Percentiles rank a stretch among this genome's conserved stretches.
Evolutionary conservation across 1,140 invertebrate species (phyloP).

Genomic region (Nasonia giraulti): DNA sequence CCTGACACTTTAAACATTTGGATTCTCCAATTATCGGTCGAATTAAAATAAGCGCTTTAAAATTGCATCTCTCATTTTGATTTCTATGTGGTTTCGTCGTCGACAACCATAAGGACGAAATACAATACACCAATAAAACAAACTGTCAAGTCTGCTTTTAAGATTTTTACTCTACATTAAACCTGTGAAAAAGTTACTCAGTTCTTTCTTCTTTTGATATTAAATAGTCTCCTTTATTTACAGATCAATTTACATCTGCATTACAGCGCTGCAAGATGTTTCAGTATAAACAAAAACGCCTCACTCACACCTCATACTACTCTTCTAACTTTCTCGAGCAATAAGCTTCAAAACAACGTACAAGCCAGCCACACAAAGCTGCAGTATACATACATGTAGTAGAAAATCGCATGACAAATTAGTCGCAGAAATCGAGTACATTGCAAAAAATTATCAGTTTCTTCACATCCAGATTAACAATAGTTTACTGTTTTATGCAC

Average conservation of each 20-base stretch:
- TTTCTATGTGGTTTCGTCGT: conserved; percentile 9
- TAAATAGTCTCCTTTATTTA: conserved; percentile 71
- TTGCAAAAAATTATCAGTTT: too few species aligned
- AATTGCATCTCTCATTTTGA: conserved; percentile 15
- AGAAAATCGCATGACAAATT: not conserved
- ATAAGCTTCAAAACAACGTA: conserved; percentile 29
- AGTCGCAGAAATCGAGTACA: too few species aligned
- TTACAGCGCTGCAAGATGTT: too few species aligned
- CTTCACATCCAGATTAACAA: not conserved
- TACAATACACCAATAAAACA: conserved; percentile 23
- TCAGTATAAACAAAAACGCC: conserved; percentile 53
- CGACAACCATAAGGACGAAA: conserved; percentile 5
- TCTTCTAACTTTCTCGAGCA: conserved; percentile 47
- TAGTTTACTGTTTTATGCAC: too few species aligned
- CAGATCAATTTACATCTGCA: conserved; percentile 62
- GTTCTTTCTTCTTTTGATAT: conserved; percentile 57
- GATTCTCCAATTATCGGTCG: not conserved
- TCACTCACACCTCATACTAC: conserved; percentile 57
- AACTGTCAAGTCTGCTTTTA: conserved; percentile 33
- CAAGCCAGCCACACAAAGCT: not conserved
- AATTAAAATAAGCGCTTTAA: conserved; percentile 3
- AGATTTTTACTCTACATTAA: conserved; percentile 41
- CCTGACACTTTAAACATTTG: too few species aligned
- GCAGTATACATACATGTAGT: not conserved
- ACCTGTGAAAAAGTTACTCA: conserved; percentile 11